Percentiles rank a stretch among this genome's conserved stretches.
Conservation (phyloP, 35 echinoderm and acorn worm species). For the Holothuria glaberrima region DNA sequence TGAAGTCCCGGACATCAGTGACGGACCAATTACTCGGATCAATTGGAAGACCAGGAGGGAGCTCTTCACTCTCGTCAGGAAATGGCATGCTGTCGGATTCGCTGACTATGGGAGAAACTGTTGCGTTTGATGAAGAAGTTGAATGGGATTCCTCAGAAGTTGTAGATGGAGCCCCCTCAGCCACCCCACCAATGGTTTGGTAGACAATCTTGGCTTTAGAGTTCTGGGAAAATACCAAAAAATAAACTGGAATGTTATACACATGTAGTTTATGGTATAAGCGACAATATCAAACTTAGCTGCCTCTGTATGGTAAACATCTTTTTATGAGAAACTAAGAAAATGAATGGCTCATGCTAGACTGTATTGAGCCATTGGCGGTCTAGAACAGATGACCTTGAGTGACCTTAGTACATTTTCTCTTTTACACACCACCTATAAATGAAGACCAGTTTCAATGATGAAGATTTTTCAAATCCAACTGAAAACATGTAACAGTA, state of each 20-base stretch:
- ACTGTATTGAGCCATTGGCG: too few relatives aligned
- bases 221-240: slow-evolving; percentile 9
- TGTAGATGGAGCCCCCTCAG: slow-evolving; percentile 59
- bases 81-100: slow-evolving; percentile 69
- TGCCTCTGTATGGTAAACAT: too few relatives aligned
- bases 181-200: not conserved
- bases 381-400: too few relatives aligned
- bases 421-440: too few relatives aligned
- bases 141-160: slow-evolving; percentile 61
- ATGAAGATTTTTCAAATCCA: too few relatives aligned
- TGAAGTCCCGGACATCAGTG: slow-evolving; percentile 80
- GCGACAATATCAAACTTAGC: too few relatives aligned
- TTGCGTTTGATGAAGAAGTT: slow-evolving; percentile 69
- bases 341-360: too few relatives aligned
- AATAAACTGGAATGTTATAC: not conserved
- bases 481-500: too few relatives aligned
- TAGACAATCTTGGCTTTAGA: slow-evolving; percentile 25
- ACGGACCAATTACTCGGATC: slow-evolving; percentile 87
- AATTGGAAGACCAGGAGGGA: slow-evolving; percentile 40
- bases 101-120: slow-evolving; percentile 60
- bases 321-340: too few relatives aligned
- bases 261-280: too few relatives aligned
- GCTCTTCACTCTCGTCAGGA: slow-evolving; percentile 78
- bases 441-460: too few relatives aligned
- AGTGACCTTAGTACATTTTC: too few relatives aligned